Evolutionary conservation across 2,797 vertebrate genomes (phyloP).

Genomic region (Clarias pachynema): DNA sequence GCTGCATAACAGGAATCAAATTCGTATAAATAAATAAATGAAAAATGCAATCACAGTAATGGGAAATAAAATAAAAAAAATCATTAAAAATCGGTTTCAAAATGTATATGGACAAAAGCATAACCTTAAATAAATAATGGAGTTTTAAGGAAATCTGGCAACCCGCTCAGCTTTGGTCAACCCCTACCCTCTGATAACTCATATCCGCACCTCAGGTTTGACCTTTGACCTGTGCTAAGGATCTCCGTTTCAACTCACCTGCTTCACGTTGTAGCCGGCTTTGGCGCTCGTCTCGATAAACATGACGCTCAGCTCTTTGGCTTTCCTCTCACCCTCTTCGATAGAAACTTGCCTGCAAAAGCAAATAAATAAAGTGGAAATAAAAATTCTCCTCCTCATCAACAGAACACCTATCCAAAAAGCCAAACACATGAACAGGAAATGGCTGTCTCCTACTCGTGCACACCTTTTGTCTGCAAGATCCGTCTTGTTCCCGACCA

Average conservation of each 20-base stretch:
- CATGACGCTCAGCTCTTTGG: conserved; percentile 99
- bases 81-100: background rate
- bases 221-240: background rate
- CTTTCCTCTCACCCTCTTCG: conserved; percentile 98
- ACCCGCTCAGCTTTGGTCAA: conserved; percentile 44
- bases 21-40: no score
- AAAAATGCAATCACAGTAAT: background rate
- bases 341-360: conserved; percentile 95
- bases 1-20: background rate
- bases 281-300: conserved; percentile 99
- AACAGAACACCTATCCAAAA: background rate
- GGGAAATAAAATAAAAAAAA: background rate
- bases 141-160: background rate
- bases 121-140: background rate
- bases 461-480: conserved; percentile 96
- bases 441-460: background rate
- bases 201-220: background rate
- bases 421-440: background rate
- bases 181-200: background rate
- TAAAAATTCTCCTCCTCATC: background rate
- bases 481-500: conserved; percentile 99
- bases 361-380: conserved; percentile 61
- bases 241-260: conserved; percentile 78
- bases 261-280: conserved; percentile 99
- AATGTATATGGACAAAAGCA: background rate